Base-by-base conservation (phyloP, 2,888 invertebrate genomes). In the Agrochola circellaris region DNA sequence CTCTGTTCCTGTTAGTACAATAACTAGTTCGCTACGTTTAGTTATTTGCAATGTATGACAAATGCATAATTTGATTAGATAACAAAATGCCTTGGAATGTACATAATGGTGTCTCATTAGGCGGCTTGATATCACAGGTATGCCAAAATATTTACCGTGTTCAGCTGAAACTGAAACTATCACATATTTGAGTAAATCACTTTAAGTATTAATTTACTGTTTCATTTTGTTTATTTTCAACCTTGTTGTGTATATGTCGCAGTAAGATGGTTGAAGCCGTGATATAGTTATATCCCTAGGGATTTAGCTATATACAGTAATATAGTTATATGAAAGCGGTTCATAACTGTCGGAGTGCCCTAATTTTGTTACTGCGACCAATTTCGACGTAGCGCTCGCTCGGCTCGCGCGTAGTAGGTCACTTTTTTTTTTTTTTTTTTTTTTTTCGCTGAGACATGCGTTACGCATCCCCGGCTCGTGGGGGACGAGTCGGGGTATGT, bases 11-110 rank as follows among this genome's bases (percentile, higher is more conserved):
- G 77, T 77, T 76, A 75, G 73, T 69, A 80, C 61, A 75, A 75
- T 81, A 86, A 79, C 71, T 75, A 75, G 80, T 81, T 68, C 75
- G 81, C 70, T 83, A 77, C 84, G 79, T 87, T 87, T 76, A 62
- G 61, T 82, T 90, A 91, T 92, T 90, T 90, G 87, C 87, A 81
- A 81, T 88, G 85, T 87, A 87, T 89, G 92, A 92, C 91, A 91
- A 91, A 91, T 91, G 91, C 90, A 91, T 79, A 90, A 91, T 90
- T 89, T 90, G 92, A 92, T 92, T 84, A 92, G 92, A 93, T 92
- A 93, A 87, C 70, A 65, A 65, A 71, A 67, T 74, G 84, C 71
- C 77, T 58, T 54, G 76, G 78, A 80, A 78, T 79, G 78, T 86
- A 82, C 65, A 79, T 34, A 73, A 58, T 58, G 7, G 13, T 79